Base-by-base conservation (phyloP, 2,888 invertebrate species). In the Pristionchus maxplancki region DNA sequence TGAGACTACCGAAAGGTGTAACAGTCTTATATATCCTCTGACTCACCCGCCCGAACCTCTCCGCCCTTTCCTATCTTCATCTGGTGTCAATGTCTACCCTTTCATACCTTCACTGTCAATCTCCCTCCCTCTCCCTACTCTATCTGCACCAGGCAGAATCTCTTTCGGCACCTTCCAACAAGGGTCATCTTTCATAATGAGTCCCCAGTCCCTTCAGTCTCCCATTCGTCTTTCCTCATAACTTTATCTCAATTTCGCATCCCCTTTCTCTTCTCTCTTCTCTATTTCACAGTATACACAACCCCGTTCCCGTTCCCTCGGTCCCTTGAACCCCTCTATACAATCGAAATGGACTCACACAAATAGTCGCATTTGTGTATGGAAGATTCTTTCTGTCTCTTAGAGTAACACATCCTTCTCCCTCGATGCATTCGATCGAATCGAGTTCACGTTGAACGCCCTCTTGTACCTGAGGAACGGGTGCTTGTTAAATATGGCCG, bases 281-380 rank as follows among this genome's bases (percentile, higher is more conserved):
- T 82, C 82, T 50, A 13, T 28, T n/a, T 53, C 82, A 3, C 34
- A 78, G 78, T 78, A 78, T 83, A 83, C 82, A 83, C 44, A 50
- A 53, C 82, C 82, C 82, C 53, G 31, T 83, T 58, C 53, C 82
- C 81, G 40, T 81, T 53, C 82, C 20, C 20, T 53, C 24, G 9
- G 24, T 44, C 13, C 48, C 28, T 24, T 81, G 44, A 81, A 83
- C 53, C 28, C 31, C 78, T 78, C 48, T n/a, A 9, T 17, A 83
- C 53, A 83, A 53, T 58, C 37, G 58, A 53, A 31, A 53, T 11
- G 82, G 28, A 88, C 90, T 89, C 58, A 92, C 93, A 90, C 91
- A 92, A 58, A 94, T 92, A 1, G 93, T 92, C 17, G 94, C 94
- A 86, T 92, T 92, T 15, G 92, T 89, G 88, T 93, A 94, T n/a